Percentiles rank a stretch among this genome's conserved stretches.
phyloP scores from a whole-genome alignment of 2,888 invertebrate species.

The Boloria euphrosyne region DNA sequence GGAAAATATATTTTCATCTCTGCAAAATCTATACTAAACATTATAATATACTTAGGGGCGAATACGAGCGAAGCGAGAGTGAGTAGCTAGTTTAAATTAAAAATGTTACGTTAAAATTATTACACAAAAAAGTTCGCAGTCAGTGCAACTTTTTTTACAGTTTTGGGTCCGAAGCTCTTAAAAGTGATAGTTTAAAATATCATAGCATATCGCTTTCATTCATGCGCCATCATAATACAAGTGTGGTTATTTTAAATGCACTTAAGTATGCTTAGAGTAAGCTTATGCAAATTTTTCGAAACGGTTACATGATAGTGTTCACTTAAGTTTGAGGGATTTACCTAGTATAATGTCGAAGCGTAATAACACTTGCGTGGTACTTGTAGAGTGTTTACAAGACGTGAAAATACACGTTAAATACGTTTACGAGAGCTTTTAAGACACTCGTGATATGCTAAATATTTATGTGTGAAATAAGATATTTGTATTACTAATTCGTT shows the following conservation, averaged over 20 bases:
- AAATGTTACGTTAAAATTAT: no score
- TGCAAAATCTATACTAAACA: no score
- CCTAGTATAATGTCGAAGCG: slow-evolving; percentile 22
- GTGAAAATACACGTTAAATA: slow-evolving; percentile 4
- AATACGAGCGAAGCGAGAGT: no score
- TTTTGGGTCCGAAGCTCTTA: no score
- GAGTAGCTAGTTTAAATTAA: no score
- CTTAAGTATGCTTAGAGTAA: slow-evolving; percentile 32
- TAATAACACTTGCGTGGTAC: slow-evolving; percentile 11
- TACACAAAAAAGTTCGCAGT: no score
- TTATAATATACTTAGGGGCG: no score
- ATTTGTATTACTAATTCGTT: no score
- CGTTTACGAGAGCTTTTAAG: neutral
- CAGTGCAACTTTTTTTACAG: no score
- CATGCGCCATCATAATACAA: slow-evolving; percentile 4
- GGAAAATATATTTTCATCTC: no score
- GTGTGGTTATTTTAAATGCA: slow-evolving; percentile 36
- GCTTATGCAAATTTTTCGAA: slow-evolving; percentile 38
- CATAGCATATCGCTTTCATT: neutral
- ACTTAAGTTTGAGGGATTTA: slow-evolving; percentile 33
- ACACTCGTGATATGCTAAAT: neutral
- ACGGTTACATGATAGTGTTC: slow-evolving; percentile 34
- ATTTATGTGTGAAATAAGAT: neutral
- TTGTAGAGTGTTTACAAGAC: slow-evolving; percentile 13
- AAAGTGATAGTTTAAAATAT: no score